Percentiles rank a stretch among this genome's conserved stretches.
Evolutionary conservation across 2,888 invertebrate species (phyloP).

Genomic region (Tortricodes alternella): DNA sequence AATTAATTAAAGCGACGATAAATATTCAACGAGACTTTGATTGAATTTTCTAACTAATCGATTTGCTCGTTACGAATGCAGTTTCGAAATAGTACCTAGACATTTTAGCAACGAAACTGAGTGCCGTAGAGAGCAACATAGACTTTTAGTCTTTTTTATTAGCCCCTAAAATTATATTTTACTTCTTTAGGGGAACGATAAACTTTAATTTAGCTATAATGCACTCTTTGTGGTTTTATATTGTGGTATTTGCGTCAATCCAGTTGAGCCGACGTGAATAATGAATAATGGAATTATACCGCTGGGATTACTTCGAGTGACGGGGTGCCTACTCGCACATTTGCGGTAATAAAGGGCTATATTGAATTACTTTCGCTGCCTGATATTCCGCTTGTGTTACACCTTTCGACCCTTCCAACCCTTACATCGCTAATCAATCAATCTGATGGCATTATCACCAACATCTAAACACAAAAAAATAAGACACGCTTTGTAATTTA

Average conservation of each 20-base stretch:
- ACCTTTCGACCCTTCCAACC: background rate
- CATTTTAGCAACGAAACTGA: too few relatives aligned
- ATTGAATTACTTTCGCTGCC: slow-evolving; percentile 1
- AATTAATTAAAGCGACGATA: slow-evolving; percentile 4
- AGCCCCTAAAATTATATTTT: too few relatives aligned
- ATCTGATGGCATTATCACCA: too few relatives aligned
- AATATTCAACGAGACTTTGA: slow-evolving; percentile 2
- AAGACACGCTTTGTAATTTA: too few relatives aligned
- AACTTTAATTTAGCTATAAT: background rate
- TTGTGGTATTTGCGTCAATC: slow-evolving; percentile 1
- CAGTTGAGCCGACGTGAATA: background rate
- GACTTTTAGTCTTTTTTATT: too few relatives aligned
- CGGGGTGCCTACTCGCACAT: background rate
- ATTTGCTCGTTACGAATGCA: background rate
- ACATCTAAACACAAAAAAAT: too few relatives aligned
- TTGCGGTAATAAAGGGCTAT: background rate
- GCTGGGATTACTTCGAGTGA: background rate
- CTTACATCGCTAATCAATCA: too few relatives aligned
- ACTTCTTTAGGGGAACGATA: too few relatives aligned
- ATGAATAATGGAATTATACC: slow-evolving; percentile 6
- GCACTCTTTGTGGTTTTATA: background rate
- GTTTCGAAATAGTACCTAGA: background rate
- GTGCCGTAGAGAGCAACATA: too few relatives aligned
- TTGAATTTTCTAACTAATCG: slow-evolving; percentile 2
- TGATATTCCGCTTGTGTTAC: background rate